phyloP scores from a whole-genome alignment of 2,797 vertebrate species.

The Poeciliopsis paucimaculata region DNA sequence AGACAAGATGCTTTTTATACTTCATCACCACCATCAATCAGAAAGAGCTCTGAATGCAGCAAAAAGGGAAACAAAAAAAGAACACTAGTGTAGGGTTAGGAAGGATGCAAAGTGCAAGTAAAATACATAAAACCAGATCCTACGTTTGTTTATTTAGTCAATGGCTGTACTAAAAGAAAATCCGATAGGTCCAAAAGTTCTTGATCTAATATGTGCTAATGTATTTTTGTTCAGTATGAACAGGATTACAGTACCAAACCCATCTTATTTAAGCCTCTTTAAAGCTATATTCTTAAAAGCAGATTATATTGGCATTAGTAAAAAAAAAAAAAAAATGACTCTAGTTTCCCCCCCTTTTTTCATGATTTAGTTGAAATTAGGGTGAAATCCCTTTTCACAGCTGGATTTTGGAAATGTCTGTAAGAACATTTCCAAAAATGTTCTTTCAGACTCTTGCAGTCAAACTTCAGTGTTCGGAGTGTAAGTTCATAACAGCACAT shows the following conservation, averaged over 20 bases:
- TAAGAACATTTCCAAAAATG: neutral
- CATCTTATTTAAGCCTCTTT: neutral
- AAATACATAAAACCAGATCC: neutral
- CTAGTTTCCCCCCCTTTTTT: neutral
- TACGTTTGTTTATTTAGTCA: neutral
- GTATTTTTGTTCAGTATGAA: neutral
- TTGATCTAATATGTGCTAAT: neutral
- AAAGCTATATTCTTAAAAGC: neutral
- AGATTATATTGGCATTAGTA: neutral
- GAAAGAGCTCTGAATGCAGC: neutral
- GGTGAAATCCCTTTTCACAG: neutral
- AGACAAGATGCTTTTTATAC: constrained; percentile 5
- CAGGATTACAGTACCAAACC: neutral
- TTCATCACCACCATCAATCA: constrained; percentile 6
- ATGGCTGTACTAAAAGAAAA: neutral
- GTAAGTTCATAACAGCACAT: neutral
- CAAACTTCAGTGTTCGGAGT: neutral
- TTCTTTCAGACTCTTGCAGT: neutral
- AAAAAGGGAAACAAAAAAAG: neutral
- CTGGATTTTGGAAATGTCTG: neutral
- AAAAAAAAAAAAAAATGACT: neutral
- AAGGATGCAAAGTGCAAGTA: neutral
- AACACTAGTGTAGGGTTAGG: neutral
- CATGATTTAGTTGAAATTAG: neutral
- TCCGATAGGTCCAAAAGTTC: neutral